phyloP scores from a whole-genome alignment of 2,113 vertebrate genomes.

The Protobothrops flavoviridis region DNA sequence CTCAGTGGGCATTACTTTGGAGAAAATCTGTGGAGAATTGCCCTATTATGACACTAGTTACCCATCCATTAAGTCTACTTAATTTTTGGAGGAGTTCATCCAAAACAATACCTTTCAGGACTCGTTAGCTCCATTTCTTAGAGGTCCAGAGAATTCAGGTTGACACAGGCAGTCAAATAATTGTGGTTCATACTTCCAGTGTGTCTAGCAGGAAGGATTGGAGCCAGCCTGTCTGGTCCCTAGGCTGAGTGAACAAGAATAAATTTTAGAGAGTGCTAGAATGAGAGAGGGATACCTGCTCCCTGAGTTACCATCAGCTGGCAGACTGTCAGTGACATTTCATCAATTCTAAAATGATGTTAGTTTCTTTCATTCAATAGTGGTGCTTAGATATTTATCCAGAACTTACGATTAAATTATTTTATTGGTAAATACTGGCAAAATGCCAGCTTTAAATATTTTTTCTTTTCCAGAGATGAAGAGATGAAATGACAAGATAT shows the following conservation, averaged over 20 bases:
- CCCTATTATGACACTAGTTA: neutral
- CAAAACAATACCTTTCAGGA: neutral
- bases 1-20: neutral
- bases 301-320: neutral
- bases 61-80: neutral
- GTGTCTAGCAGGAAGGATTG: neutral
- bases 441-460: rapidly evolving
- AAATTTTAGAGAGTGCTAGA: neutral
- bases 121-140: neutral
- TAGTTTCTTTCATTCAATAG: neutral
- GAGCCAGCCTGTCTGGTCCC: neutral
- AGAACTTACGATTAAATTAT: neutral
- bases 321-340: neutral
- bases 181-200: neutral
- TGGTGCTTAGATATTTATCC: neutral
- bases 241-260: too few species aligned
- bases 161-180: neutral
- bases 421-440: neutral
- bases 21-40: neutral
- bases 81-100: neutral
- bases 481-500: neutral
- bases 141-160: neutral
- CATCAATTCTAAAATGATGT: neutral
- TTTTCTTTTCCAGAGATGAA: neutral
- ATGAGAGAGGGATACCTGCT: neutral